Conservation (phyloP, 2,797 vertebrate genomes). For the Rhabdophis nuchalis region DNA sequence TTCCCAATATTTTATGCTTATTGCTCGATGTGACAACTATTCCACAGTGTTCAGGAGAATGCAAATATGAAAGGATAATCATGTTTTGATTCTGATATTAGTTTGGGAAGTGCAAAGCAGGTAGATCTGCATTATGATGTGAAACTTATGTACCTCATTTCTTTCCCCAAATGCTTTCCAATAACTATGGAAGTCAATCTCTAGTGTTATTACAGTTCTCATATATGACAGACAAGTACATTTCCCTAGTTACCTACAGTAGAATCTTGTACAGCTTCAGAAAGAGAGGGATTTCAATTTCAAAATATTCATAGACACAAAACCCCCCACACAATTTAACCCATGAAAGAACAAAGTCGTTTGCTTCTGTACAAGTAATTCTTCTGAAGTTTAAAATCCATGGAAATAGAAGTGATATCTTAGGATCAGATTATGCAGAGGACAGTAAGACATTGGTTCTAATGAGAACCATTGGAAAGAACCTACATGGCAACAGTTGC, state of each 20-base stretch:
- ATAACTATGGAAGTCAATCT: not conserved
- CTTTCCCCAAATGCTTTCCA: not conserved
- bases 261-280: not conserved
- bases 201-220: not conserved
- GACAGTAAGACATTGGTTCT: not conserved
- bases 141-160: not conserved
- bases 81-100: not conserved
- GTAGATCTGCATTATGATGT: not conserved
- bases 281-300: not conserved
- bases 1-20: not conserved
- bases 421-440: not conserved
- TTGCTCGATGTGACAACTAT: not conserved
- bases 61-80: not conserved
- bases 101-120: not conserved
- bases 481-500: not conserved
- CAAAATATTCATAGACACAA: not conserved
- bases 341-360: not conserved
- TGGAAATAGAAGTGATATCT: not conserved
- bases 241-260: not conserved
- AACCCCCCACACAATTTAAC: no score
- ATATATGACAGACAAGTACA: not conserved
- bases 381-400: not conserved
- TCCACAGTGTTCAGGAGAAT: not conserved
- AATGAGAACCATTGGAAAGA: not conserved
- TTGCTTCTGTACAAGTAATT: not conserved